These are phyloP conservation scores for Brachionus rotundiformis DNA, from an alignment of 1,140 invertebrate species.

Conservation along the genomic window DNA sequence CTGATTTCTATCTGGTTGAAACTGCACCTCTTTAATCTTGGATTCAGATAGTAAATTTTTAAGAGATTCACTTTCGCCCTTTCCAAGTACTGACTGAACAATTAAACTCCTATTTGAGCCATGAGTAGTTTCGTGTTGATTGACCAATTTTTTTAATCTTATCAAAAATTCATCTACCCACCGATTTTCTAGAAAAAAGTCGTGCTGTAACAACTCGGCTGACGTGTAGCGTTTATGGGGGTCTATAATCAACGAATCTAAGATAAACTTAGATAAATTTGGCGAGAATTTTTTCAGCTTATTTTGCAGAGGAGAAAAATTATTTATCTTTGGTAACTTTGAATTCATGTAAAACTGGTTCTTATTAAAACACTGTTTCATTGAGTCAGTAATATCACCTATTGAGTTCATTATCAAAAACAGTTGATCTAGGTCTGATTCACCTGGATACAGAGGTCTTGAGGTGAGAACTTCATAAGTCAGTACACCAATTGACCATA, in stretches of 20 bases:
- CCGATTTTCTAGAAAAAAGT: constrained; percentile 14
- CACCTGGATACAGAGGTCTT: constrained; percentile 64
- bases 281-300: constrained; percentile 43
- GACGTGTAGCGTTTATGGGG: constrained; percentile 37
- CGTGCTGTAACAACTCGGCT: constrained; percentile 27
- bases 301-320: constrained; percentile 38
- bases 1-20: background rate
- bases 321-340: constrained; percentile 36
- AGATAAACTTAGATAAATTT: constrained; percentile 8
- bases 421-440: constrained; percentile 65
- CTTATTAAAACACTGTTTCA: constrained; percentile 42
- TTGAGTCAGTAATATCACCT: constrained; percentile 54
- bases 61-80: background rate
- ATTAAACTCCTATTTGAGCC: background rate
- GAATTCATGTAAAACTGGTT: constrained; percentile 44
- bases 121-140: background rate
- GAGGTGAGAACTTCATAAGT: constrained; percentile 63
- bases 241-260: constrained; percentile 40
- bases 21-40: background rate
- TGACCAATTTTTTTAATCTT: constrained; percentile 8
- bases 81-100: background rate
- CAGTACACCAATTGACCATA: constrained; percentile 64
- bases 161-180: constrained; percentile 43
- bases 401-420: constrained; percentile 65
- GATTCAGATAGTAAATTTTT: background rate